A percentile compares a stretch with the other conserved stretches of the same genome.
phyloP scores from a whole-genome alignment of 2,113 vertebrate species.

The Polyodon spathula region DNA sequence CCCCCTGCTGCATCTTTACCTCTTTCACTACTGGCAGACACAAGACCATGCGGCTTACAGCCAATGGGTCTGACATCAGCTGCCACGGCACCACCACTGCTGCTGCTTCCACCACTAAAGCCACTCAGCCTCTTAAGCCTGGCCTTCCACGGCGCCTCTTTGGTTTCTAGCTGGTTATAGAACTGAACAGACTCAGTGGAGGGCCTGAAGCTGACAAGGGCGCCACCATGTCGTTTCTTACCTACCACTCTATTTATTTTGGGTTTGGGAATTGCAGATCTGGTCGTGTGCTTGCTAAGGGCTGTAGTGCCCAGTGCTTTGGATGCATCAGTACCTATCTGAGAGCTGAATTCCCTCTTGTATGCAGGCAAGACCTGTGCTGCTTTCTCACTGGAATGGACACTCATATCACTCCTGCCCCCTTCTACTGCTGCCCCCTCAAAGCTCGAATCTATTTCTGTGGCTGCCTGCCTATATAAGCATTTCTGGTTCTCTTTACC shows the following conservation, averaged over 20 bases:
- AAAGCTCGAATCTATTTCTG: constrained; percentile 47
- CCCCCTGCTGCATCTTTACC: constrained; percentile 49
- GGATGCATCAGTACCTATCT: constrained; percentile 30
- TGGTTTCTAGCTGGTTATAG: constrained; percentile 88
- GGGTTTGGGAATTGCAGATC: constrained; percentile 60
- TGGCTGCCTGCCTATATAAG: constrained; percentile 60
- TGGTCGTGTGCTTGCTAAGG: constrained; percentile 47
- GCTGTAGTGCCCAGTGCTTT: constrained; percentile 40
- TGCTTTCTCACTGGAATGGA: constrained; percentile 47
- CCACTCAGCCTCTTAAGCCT: constrained; percentile 85
- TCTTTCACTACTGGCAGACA: constrained; percentile 44
- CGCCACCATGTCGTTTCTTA: constrained; percentile 70
- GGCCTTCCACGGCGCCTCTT: constrained; percentile 90
- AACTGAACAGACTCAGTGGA: constrained; percentile 93
- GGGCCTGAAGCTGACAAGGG: constrained; percentile 91
- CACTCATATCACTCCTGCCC: constrained; percentile 35
- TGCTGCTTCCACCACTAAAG: constrained; percentile 62
- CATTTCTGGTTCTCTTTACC: constrained; percentile 52
- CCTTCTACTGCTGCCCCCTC: constrained; percentile 49
- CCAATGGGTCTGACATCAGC: constrained; percentile 59
- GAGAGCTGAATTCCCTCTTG: constrained; percentile 31
- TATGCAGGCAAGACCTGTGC: constrained; percentile 49
- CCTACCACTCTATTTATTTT: constrained; percentile 65
- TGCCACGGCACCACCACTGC: constrained; percentile 48
- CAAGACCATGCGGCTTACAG: constrained; percentile 55